Evolutionary conservation across 2,113 vertebrate species (phyloP), one percentile per base, ranked within the genome.

Genomic region (Burhinus bistriatus): DNA sequence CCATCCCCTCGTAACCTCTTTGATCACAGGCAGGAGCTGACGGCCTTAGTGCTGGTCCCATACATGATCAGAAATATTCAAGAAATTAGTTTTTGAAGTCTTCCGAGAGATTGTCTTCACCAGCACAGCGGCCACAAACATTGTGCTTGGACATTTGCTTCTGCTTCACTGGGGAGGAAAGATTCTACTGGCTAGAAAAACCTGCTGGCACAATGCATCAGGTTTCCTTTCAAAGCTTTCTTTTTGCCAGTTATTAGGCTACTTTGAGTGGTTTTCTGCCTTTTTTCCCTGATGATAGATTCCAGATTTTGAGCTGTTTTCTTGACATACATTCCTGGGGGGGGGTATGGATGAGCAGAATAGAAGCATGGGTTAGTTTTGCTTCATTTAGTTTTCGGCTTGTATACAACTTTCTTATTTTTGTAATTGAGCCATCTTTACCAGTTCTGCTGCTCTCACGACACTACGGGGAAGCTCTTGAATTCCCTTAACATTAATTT

Each of bases 341-440:
- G 16, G 44, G 83, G 73, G 61, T 68, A 57, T 49, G 75, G 78
- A 85, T 62, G 45, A 91, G 38, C 19, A 70, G 59, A 96, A 73
- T n/a, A 90, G 76, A 92, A 81, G 44, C 68, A 68, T 68, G 42
- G 26, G 66, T 88, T 95, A 73, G 75, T 73, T 94, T 90, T 94
- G 75, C 73, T 93, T 88, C 71, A 40, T 95, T 96, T 95, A 32
- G 3, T 90, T 97, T 97, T 90, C 23, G 2, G 75, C 62, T 96
- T 87, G 77, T 85, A 70, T 83, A 91, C 87, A 94, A 90, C 71
- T 90, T 81, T 71, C 52, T 93, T 90, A 70, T 58, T 94, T 95
- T 95, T 94, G 71, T 97, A 87, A 97, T 90, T 95, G 91, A 96
- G 91, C 68, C 71, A n/a, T 96, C 82, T 94, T 95, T 81, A 77